Conservation (phyloP, 2,888 invertebrate genomes). For the Saturnia japonica region DNA sequence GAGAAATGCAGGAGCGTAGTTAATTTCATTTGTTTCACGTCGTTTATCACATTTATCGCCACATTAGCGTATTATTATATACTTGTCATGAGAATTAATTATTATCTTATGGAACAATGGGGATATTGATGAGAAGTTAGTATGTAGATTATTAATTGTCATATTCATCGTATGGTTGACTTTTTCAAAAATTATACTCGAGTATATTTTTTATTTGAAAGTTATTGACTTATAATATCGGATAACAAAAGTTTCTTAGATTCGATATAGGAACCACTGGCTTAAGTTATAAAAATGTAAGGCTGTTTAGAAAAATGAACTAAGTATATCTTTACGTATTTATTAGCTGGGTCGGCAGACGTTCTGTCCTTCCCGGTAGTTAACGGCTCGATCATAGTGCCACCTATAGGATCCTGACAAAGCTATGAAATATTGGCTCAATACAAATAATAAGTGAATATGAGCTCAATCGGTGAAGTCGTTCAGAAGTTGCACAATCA, state of each 20-base stretch:
- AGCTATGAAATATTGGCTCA: too few species aligned
- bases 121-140: background rate
- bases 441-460: too few species aligned
- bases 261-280: background rate
- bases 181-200: background rate
- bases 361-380: too few species aligned
- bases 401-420: too few species aligned
- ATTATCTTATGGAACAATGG: constrained; percentile 22
- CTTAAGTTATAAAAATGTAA: background rate
- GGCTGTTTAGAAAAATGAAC: background rate
- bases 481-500: too few species aligned
- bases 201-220: background rate
- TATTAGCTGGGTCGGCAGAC: too few species aligned
- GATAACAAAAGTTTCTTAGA: background rate
- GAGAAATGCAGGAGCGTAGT: constrained; percentile 17
- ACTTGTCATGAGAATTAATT: constrained; percentile 18
- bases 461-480: too few species aligned
- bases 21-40: constrained; percentile 19
- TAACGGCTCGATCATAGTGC: too few species aligned
- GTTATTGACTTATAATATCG: too few species aligned
- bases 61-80: constrained; percentile 19
- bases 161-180: background rate
- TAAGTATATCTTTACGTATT: background rate
- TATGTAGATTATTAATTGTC: background rate
- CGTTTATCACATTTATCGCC: constrained; percentile 19